Percentiles rank a stretch among this genome's conserved stretches.
These are phyloP conservation scores for Pentamera pediparva DNA, from an alignment of 53 echinoderm and acorn worm species.

Conservation along the genomic window DNA sequence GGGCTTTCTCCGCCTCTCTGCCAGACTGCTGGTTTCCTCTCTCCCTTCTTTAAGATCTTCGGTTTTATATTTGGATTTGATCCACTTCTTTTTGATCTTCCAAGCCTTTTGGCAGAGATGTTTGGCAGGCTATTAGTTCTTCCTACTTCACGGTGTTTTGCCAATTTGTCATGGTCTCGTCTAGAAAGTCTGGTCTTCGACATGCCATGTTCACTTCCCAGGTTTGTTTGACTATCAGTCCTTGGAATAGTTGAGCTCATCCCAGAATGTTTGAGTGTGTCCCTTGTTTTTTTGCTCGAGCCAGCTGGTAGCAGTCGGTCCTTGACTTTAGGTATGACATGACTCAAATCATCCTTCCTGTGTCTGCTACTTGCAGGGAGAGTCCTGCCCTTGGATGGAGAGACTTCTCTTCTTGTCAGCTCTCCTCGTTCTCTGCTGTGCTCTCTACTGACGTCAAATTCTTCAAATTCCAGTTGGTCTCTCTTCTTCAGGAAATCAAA, in stretches of 20 bases:
- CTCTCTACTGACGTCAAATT: slow-evolving; percentile 29
- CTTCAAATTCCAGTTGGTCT: slow-evolving; percentile 29
- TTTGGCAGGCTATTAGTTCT: not conserved
- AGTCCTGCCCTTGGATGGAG: not conserved
- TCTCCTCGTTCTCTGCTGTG: slow-evolving; percentile 34
- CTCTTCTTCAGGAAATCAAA: slow-evolving; percentile 72
- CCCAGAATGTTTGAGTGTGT: not conserved
- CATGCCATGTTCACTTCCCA: not conserved
- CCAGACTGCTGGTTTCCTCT: slow-evolving; percentile 18
- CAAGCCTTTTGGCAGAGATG: not conserved
- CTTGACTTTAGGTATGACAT: not conserved
- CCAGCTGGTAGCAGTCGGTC: not conserved
- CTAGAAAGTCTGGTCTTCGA: no score
- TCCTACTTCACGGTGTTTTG: no score
- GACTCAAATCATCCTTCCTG: not conserved
- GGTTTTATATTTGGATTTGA: not conserved
- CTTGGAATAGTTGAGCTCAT: slow-evolving; percentile 13
- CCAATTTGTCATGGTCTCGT: no score
- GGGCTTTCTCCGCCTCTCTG: not conserved
- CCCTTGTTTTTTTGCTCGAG: not conserved
- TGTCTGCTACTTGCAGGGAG: slow-evolving; percentile 15
- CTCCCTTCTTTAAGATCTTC: slow-evolving; percentile 16
- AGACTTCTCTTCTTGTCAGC: slow-evolving; percentile 46
- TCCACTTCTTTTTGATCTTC: not conserved
- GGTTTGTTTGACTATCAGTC: no score